phyloP scores from a whole-genome alignment of 2,888 invertebrate genomes.

The Nycteola revayana region DNA sequence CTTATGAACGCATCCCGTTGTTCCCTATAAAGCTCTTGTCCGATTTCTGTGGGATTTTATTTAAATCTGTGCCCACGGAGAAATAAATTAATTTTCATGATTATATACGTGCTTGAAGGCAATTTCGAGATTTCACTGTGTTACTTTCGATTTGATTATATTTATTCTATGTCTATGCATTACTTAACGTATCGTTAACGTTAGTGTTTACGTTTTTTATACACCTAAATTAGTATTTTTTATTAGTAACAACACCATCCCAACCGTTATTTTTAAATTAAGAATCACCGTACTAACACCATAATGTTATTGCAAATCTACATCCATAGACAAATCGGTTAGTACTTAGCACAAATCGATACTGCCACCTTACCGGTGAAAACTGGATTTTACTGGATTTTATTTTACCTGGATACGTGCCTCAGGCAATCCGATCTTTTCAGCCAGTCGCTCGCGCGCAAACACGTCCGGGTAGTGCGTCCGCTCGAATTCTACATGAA shows the following conservation, averaged over 20 bases:
- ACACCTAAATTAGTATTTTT: too few relatives aligned
- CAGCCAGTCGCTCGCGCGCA: slow-evolving; percentile 96
- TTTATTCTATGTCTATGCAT: too few relatives aligned
- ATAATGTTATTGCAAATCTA: too few relatives aligned
- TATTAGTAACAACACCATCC: too few relatives aligned
- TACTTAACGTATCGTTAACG: too few relatives aligned
- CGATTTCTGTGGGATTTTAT: slow-evolving; percentile 50
- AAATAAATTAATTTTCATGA: slow-evolving; percentile 33
- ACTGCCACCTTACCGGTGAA: slow-evolving; percentile 68
- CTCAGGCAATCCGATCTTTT: slow-evolving; percentile 99
- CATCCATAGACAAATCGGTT: slow-evolving; percentile 1
- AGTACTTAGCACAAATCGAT: slow-evolving; percentile 34
- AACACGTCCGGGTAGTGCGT: slow-evolving; percentile 99
- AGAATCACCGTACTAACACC: too few relatives aligned
- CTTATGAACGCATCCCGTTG: slow-evolving; percentile 65
- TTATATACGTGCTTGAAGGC: slow-evolving; percentile 18
- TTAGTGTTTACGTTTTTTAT: too few relatives aligned
- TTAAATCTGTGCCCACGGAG: slow-evolving; percentile 25
- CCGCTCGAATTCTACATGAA: slow-evolving; percentile 93
- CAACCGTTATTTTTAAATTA: too few relatives aligned
- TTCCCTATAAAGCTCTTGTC: slow-evolving; percentile 51
- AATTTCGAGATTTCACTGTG: too few relatives aligned
- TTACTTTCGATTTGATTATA: too few relatives aligned
- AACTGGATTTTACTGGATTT: slow-evolving; percentile 81
- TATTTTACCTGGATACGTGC: slow-evolving; percentile 98